A percentile compares a stretch with the other conserved stretches of the same genome.
phyloP scores from a whole-genome alignment of 2,888 invertebrate species.

The Brachypalpus laphriformis region DNA sequence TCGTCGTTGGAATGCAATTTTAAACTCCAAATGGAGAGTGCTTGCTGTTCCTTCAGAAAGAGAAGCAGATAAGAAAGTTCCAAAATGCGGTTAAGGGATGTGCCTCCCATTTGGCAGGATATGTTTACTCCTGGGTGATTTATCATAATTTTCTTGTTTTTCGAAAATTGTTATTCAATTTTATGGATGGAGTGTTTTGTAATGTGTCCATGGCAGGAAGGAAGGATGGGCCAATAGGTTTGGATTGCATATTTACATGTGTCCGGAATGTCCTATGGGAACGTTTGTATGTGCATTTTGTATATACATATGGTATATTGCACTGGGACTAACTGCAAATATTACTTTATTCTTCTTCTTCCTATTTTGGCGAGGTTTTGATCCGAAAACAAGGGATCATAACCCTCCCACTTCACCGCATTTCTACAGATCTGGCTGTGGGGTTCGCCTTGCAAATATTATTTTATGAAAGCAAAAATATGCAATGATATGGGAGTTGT shows the following conservation, averaged over 20 bases:
- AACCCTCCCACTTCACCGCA: too few species aligned
- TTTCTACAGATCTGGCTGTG: too few species aligned
- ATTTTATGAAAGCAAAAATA: too few species aligned
- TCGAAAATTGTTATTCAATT: constrained; percentile 53
- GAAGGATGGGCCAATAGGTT: neutral
- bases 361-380: too few species aligned
- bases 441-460: too few species aligned
- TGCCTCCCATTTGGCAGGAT: constrained; percentile 13
- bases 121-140: constrained; percentile 44
- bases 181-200: constrained; percentile 14
- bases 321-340: too few species aligned
- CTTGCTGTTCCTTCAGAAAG: neutral
- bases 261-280: neutral
- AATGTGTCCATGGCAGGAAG: constrained; percentile 4
- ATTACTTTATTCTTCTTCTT: too few species aligned
- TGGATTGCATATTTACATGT: neutral
- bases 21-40: constrained; percentile 33
- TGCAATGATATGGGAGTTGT: too few species aligned
- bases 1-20: constrained; percentile 60
- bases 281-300: too few species aligned
- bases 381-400: too few species aligned
- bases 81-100: constrained; percentile 34
- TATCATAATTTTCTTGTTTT: constrained; percentile 48
- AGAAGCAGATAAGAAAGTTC: neutral
- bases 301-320: too few species aligned